Base-by-base conservation (phyloP, 2,888 invertebrate species). In the Synanthedon formicaeformis region DNA sequence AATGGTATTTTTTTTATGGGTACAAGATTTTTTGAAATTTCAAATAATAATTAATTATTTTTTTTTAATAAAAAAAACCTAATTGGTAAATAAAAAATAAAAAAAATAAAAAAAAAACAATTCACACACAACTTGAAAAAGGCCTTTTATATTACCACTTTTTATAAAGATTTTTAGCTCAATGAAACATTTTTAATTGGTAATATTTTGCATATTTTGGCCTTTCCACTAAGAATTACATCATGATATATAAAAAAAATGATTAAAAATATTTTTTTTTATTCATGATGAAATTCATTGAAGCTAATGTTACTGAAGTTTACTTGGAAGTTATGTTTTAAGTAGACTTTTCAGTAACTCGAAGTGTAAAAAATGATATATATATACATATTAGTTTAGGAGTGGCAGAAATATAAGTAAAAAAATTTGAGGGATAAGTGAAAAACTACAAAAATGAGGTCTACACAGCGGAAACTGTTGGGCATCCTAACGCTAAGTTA, bases 401-500 rank as follows among this genome's bases (percentile, higher is more conserved):
- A 72, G 68, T 75, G 73, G 70, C 75, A 75, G 62, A 58, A 16
- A 61, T 60, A 61, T 57, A 66, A 64, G n/a, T 64, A 70, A 67
- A 66, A 74, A 23, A 69, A 23, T 23, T 23, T 75, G 83, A 85
- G 86, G 87, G 84, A 86, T 85, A 83, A 85, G 86, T 85, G 77
- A 75, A 60, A 85, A 80, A 81, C 83, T 83, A 79, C 84, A 87
- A 84, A 87, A 84, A 80, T 71, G 63, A 81, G 81, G 78, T 82
- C 82, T 76, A 75, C 83, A 82, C 81, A 67, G 68, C 82, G 76
- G 81, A 84, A 79, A 78, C 78, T 74, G 81, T 34, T 83, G 86
- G 86, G 86, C 86, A 86, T 86, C 85, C 86, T 79, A 68, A 82
- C 83, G 86, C 80, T 85, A 86, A 85, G 86, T 83, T 76, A 65